phyloP scores from a whole-genome alignment of 2,113 vertebrate genomes.

The Chauna torquata region DNA sequence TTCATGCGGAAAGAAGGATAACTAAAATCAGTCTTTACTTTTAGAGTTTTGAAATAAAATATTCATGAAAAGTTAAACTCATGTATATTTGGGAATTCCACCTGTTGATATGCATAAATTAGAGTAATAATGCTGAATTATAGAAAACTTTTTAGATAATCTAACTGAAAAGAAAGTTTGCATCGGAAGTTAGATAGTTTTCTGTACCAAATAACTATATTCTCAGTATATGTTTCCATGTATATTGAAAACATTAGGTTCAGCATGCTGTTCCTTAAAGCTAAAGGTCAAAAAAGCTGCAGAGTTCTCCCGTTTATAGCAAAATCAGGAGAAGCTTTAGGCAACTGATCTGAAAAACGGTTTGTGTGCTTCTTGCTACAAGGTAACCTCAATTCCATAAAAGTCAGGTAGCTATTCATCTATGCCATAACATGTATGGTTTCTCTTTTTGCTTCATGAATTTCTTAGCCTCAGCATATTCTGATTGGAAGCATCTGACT shows the following conservation, averaged over 20 bases:
- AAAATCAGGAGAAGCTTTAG: background rate
- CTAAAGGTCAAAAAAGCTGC: background rate
- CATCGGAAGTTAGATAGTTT: background rate
- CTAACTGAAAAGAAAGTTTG: background rate
- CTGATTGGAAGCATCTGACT: background rate
- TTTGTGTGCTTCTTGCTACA: background rate
- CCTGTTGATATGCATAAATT: background rate
- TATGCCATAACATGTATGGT: accelerated
- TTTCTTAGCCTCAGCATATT: background rate
- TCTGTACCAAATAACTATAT: background rate
- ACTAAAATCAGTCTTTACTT: background rate
- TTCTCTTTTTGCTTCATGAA: background rate
- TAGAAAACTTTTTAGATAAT: background rate
- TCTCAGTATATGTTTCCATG: background rate
- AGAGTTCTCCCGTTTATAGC: background rate
- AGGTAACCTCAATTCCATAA: background rate
- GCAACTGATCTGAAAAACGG: accelerated
- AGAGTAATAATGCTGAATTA: background rate
- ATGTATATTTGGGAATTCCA: background rate
- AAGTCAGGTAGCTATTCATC: background rate
- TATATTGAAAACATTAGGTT: background rate
- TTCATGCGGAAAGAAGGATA: background rate
- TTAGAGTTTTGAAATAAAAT: background rate
- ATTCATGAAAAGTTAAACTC: background rate
- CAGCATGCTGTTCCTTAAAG: background rate